Percentiles rank a stretch among this genome's conserved stretches.
Conservation (phyloP, 2,113 vertebrate genomes). For the Macaca mulatta region DNA sequence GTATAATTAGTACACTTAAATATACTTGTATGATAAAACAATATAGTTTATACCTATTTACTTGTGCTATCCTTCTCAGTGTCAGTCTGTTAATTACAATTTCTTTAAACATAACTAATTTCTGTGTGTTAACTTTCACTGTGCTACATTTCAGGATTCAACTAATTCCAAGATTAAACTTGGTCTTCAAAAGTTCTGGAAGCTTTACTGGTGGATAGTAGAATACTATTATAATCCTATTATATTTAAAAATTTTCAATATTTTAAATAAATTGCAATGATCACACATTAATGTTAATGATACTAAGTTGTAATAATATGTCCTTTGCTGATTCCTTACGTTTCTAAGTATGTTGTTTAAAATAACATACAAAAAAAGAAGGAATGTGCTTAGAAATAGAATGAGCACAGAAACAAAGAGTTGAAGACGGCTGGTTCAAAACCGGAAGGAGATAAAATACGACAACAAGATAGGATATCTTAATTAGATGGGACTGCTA, state of each 20-base stretch:
- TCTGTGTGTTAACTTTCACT: background rate
- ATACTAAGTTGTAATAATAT: background rate
- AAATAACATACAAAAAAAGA: background rate
- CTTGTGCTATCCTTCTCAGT: background rate
- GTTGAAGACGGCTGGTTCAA: background rate
- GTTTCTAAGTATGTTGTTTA: background rate
- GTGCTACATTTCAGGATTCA: background rate
- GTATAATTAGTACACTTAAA: constrained; percentile 71
- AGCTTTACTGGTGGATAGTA: background rate
- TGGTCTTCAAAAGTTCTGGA: background rate
- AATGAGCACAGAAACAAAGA: background rate
- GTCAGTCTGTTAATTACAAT: background rate
- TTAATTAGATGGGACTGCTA: background rate
- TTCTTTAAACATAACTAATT: background rate
- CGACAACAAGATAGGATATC: background rate
- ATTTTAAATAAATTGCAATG: background rate
- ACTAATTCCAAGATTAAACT: background rate
- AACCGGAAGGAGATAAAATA: background rate
- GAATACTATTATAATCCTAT: background rate
- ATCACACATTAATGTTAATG: background rate
- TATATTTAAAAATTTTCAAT: background rate
- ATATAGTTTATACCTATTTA: constrained; percentile 42
- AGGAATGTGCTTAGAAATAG: background rate
- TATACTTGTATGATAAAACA: constrained; percentile 63
- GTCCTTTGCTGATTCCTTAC: background rate